These are phyloP conservation scores for Myotis vivesi DNA, from an alignment of 2,797 vertebrate genomes.

Conservation along the genomic window DNA sequence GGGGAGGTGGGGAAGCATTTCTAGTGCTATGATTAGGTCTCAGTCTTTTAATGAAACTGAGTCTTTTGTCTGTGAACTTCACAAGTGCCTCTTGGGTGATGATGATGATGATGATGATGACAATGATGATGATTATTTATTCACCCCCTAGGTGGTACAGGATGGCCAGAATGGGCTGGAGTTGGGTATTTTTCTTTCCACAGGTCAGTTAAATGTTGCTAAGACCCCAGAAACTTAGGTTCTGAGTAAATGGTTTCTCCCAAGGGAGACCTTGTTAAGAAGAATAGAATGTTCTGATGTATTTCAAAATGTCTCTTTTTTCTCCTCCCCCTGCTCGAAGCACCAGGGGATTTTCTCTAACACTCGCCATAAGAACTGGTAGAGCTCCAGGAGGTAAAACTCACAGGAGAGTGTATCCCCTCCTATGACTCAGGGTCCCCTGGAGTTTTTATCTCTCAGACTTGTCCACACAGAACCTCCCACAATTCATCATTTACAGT, in stretches of 20 bases:
- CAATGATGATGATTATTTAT: background rate
- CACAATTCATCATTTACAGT: background rate
- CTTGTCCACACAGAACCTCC: background rate
- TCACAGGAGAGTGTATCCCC: background rate
- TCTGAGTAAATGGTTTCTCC: background rate
- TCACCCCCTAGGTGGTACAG: background rate
- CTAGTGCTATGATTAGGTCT: background rate
- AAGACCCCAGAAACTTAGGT: background rate
- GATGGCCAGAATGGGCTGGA: background rate
- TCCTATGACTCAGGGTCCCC: too few relatives aligned
- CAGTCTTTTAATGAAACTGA: background rate
- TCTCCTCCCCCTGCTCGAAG: rapidly evolving
- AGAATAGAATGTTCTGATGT: background rate
- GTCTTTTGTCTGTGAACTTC: background rate
- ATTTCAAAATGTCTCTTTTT: background rate
- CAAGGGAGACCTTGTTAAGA: background rate
- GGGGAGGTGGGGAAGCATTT: background rate
- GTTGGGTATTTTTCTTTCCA: background rate
- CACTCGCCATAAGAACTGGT: background rate
- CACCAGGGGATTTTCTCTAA: background rate
- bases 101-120: too few relatives aligned
- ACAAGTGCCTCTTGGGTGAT: background rate
- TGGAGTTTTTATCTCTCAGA: background rate
- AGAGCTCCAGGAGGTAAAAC: background rate
- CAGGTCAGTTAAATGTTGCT: background rate